phyloP scores from a whole-genome alignment of 2,888 invertebrate species.

The Acutogordius australiensis region DNA sequence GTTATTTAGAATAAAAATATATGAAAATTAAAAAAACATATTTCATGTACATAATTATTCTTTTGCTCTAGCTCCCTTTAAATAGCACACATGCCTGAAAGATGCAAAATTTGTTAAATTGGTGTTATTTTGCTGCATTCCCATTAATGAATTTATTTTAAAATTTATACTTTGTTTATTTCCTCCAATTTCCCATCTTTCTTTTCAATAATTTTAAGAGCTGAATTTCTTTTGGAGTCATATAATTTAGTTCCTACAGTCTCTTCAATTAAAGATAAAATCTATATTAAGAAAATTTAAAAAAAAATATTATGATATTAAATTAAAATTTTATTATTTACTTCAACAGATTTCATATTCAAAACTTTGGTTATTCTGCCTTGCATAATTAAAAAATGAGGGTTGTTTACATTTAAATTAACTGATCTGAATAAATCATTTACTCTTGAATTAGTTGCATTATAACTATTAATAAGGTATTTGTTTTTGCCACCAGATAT shows the following conservation, averaged over 20 bases:
- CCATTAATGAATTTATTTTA: no score
- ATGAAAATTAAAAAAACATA: no score
- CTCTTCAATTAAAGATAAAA: slow-evolving; percentile 87
- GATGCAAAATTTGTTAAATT: no score
- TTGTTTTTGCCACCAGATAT: slow-evolving; percentile 30
- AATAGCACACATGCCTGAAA: no score
- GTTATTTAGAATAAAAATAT: no score
- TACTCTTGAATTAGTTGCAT: slow-evolving; percentile 59
- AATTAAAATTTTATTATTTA: no score
- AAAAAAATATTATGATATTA: no score
- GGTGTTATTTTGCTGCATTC: no score
- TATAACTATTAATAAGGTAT: slow-evolving; percentile 67
- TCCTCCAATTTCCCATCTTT: slow-evolving; percentile 65
- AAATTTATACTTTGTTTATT: slow-evolving; percentile 45
- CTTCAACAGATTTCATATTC: slow-evolving; percentile 90
- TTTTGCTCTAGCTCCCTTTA: no score
- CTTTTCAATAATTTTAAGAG: slow-evolving; percentile 56
- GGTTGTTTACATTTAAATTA: slow-evolving; percentile 90
- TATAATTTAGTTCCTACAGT: slow-evolving; percentile 90
- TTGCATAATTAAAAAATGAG: slow-evolving; percentile 97
- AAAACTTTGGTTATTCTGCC: slow-evolving; percentile 90
- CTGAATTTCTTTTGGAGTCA: slow-evolving; percentile 58
- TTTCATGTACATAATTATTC: no score
- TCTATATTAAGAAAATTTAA: slow-evolving; percentile 30
- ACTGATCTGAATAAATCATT: slow-evolving; percentile 80